phyloP scores from a whole-genome alignment of 2,888 invertebrate genomes.

The Merodon equestris region DNA sequence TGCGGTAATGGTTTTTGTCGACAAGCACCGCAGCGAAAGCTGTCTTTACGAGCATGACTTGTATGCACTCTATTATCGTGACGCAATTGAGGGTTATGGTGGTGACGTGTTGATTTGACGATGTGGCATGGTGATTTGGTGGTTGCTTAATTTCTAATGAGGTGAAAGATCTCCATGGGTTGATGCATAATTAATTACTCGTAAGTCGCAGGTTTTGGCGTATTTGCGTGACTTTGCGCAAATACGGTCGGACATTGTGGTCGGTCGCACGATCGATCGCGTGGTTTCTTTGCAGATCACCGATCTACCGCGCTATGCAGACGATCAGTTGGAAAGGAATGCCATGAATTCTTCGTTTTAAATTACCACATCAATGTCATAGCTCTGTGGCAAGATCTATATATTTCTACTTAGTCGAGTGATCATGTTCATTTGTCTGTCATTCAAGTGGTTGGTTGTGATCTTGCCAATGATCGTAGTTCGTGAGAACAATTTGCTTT shows the following conservation, averaged over 20 bases:
- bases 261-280: conserved; percentile 8
- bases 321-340: too few species aligned
- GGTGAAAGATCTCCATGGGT: conserved; percentile 60
- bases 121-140: background rate
- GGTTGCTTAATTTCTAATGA: conserved; percentile 63
- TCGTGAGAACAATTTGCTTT: conserved; percentile 55
- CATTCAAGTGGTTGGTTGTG: background rate
- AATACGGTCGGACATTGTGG: conserved; percentile 11
- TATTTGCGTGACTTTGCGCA: conserved; percentile 26
- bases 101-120: background rate
- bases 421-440: conserved; percentile 23
- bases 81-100: conserved; percentile 37
- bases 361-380: conserved; percentile 51
- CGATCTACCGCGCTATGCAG: conserved; percentile 33
- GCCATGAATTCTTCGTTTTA: conserved; percentile 30
- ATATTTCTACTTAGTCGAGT: conserved; percentile 41
- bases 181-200: conserved; percentile 48
- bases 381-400: conserved; percentile 27
- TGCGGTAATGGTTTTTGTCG: conserved; percentile 55
- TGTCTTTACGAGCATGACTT: conserved; percentile 52
- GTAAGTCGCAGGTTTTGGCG: conserved; percentile 21
- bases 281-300: conserved; percentile 29
- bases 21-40: conserved; percentile 62
- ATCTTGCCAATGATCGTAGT: conserved; percentile 37
- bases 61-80: conserved; percentile 44